Evolutionary conservation across 2,888 invertebrate species (phyloP).

Genomic region (Conomelus anceps): DNA sequence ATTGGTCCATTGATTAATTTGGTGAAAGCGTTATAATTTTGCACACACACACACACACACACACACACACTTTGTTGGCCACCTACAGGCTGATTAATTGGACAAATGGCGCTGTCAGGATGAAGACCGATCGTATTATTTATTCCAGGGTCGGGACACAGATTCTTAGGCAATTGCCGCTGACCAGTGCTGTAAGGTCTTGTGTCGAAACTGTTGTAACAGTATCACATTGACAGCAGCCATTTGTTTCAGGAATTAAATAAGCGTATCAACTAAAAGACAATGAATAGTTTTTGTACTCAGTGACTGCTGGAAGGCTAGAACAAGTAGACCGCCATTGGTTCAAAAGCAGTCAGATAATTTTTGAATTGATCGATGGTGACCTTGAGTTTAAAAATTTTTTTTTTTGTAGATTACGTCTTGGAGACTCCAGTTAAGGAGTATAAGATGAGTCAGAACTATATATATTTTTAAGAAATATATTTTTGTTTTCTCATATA

Average conservation of each 20-base stretch:
- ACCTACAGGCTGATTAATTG: not conserved
- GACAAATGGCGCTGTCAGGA: not conserved
- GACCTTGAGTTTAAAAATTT: not conserved
- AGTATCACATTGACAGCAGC: not conserved
- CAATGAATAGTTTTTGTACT: not conserved
- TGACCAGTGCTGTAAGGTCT: not conserved
- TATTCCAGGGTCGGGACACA: not conserved
- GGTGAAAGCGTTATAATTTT: not conserved
- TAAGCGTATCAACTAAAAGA: not conserved
- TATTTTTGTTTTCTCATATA: no score
- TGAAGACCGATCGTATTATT: not conserved
- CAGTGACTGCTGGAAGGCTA: not conserved
- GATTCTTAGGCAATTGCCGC: not conserved
- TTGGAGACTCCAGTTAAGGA: no score
- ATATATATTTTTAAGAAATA: no score
- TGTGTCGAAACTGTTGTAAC: not conserved
- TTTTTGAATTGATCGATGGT: not conserved
- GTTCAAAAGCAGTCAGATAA: not conserved
- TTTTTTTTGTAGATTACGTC: no score
- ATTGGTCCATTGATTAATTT: not conserved
- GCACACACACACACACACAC: not conserved
- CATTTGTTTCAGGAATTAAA: not conserved
- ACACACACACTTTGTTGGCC: not conserved
- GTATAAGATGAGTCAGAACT: no score
- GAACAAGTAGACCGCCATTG: not conserved